Conservation (phyloP, 2,888 invertebrate genomes). For the Cactoblastis cactorum region DNA sequence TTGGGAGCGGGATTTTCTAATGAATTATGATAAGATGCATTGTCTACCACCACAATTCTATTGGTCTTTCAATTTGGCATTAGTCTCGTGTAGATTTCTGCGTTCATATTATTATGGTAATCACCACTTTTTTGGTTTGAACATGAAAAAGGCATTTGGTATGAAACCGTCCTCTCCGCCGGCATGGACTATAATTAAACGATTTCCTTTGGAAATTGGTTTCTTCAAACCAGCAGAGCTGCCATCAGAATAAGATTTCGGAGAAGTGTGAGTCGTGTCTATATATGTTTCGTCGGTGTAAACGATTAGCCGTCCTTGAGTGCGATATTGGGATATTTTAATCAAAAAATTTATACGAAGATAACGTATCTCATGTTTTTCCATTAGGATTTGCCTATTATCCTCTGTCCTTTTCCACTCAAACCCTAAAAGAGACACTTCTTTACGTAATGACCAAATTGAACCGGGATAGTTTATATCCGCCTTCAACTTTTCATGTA, state of each 20-base stretch:
- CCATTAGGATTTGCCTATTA: background rate
- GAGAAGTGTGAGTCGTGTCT: background rate
- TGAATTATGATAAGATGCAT: constrained; percentile 30
- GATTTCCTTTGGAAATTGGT: constrained; percentile 3
- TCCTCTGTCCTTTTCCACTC: constrained; percentile 9
- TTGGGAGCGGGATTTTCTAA: constrained; percentile 18
- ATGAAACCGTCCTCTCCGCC: constrained; percentile 26
- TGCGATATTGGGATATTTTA: background rate
- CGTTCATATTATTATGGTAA: constrained; percentile 32
- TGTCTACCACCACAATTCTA: constrained; percentile 24
- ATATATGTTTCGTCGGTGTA: background rate
- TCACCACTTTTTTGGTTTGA: constrained; percentile 24
- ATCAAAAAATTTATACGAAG: background rate
- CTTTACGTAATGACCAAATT: background rate
- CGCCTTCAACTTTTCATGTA: background rate
- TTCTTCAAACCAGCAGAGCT: background rate
- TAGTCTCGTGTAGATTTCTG: constrained; percentile 24
- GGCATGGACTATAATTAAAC: constrained; percentile 25
- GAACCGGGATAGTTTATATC: background rate
- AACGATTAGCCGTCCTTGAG: background rate
- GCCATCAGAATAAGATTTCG: background rate
- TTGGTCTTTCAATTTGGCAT: constrained; percentile 28
- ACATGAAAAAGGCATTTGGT: constrained; percentile 22
- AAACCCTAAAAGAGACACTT: background rate
- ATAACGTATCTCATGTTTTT: background rate